phyloP scores from a whole-genome alignment of 2,888 invertebrate species.

The Rhimphoctona megacephalus region DNA sequence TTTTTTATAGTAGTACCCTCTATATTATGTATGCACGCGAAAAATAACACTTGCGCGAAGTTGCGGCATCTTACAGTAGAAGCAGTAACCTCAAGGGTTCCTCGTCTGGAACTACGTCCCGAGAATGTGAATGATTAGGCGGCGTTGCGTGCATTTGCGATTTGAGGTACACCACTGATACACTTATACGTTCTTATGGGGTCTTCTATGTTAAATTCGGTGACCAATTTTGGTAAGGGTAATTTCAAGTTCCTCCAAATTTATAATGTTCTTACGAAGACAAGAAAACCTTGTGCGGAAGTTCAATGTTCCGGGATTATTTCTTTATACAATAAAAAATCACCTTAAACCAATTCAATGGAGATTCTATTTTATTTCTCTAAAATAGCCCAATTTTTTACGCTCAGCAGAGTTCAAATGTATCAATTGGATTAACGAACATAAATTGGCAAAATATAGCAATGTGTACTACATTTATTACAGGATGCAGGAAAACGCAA shows the following conservation, averaged over 20 bases:
- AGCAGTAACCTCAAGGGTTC: too few relatives aligned
- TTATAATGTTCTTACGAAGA: neutral
- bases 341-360: neutral
- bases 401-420: neutral
- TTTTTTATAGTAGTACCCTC: too few relatives aligned
- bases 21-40: too few relatives aligned
- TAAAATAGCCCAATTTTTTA: too few relatives aligned
- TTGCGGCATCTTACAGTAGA: too few relatives aligned
- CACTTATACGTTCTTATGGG: too few relatives aligned
- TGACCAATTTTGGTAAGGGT: neutral
- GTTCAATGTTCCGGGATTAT: neutral
- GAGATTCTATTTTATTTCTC: neutral
- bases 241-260: neutral
- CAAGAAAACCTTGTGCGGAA: neutral
- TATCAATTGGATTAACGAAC: neutral
- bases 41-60: too few relatives aligned
- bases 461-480: neutral
- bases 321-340: neutral
- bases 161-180: too few relatives aligned
- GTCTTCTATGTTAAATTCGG: too few relatives aligned
- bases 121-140: too few relatives aligned
- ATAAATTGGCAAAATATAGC: neutral
- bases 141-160: too few relatives aligned
- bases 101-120: too few relatives aligned
- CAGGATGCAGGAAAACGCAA: neutral